A percentile compares a stretch with the other conserved stretches of the same genome.
phyloP scores from a whole-genome alignment of 2,797 vertebrate species.

The Buphagus erythrorhynchus region DNA sequence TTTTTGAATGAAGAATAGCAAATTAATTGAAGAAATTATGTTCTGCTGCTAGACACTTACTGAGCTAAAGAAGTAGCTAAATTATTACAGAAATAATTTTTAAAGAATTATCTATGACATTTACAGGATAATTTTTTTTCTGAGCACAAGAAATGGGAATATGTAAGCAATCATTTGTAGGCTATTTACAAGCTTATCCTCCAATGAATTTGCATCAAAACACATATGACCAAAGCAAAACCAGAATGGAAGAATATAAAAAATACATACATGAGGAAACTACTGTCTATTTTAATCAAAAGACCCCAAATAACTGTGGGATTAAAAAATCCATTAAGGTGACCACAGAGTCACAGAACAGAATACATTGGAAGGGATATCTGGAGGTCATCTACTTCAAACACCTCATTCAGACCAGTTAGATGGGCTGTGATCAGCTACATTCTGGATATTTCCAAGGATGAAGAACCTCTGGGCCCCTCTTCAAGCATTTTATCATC shows the following conservation, averaged over 20 bases:
- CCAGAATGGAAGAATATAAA: background rate
- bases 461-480: background rate
- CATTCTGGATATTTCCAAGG: too few relatives aligned
- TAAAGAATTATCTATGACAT: background rate
- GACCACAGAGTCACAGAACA: background rate
- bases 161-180: background rate
- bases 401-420: background rate
- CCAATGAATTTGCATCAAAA: background rate
- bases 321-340: background rate
- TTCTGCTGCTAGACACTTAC: background rate
- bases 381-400: background rate
- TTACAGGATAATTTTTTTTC: background rate
- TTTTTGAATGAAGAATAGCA: background rate
- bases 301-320: background rate
- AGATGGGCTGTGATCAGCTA: background rate
- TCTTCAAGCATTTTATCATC: background rate
- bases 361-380: background rate
- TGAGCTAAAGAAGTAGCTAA: background rate
- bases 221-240: background rate
- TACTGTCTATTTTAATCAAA: background rate
- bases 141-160: background rate
- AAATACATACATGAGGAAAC: background rate
- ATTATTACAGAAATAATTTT: background rate
- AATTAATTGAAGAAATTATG: background rate
- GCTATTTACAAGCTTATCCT: background rate